A percentile compares a stretch with the other conserved stretches of the same genome.
Evolutionary conservation across 2,888 invertebrate genomes (phyloP).

Genomic region (Platycnemis pennipes): DNA sequence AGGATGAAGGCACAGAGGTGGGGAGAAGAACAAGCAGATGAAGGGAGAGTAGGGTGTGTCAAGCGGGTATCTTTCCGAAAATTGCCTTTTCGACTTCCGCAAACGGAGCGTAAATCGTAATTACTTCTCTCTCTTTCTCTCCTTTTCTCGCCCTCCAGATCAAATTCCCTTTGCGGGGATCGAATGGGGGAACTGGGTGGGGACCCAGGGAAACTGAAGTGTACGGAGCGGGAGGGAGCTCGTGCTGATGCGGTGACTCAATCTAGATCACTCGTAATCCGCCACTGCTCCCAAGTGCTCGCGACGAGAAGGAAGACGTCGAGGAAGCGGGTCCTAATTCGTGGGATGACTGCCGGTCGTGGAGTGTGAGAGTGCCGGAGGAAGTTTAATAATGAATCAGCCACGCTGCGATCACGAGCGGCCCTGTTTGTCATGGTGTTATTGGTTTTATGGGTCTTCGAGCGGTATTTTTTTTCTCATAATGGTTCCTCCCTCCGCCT

Average conservation of each 20-base stretch:
- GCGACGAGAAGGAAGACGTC: background rate
- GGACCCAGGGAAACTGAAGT: background rate
- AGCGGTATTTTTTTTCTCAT: background rate
- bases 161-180: background rate
- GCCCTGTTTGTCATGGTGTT: background rate
- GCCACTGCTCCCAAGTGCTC: background rate
- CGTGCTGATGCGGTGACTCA: background rate
- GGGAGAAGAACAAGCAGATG: background rate
- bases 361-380: background rate
- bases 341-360: background rate
- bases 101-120: constrained; percentile 6
- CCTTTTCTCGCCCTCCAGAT: background rate
- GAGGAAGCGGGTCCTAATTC: background rate
- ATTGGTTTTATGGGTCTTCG: background rate
- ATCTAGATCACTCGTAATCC: constrained; percentile 30
- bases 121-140: background rate
- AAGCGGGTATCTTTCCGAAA: background rate
- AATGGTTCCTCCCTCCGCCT: background rate
- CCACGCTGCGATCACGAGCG: background rate
- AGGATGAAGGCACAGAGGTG: background rate
- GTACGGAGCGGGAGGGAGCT: background rate
- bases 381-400: background rate
- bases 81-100: constrained; percentile 2
- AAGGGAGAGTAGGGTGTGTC: background rate
- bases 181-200: background rate